Conservation (phyloP, 2,113 vertebrate species). For the Xenus cinereus region DNA sequence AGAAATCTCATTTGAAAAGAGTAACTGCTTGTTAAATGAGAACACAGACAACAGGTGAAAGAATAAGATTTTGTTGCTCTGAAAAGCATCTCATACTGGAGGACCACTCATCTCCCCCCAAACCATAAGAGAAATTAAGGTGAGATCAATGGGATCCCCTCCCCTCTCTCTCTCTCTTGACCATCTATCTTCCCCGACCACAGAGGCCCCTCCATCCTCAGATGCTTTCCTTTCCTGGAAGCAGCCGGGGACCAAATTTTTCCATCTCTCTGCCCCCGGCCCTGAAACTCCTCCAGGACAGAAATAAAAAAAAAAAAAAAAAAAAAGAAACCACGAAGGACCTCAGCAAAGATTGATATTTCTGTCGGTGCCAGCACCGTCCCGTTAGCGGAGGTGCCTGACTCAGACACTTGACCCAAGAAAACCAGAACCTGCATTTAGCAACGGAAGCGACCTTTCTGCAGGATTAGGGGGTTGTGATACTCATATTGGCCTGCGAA, state of each 20-base stretch:
- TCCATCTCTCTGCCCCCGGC: background rate
- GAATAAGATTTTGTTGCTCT: background rate
- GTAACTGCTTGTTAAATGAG: background rate
- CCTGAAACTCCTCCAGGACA: background rate
- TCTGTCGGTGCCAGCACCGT: background rate
- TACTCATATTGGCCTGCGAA: background rate
- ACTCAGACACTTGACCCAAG: background rate
- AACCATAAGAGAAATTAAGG: background rate
- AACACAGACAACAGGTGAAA: background rate
- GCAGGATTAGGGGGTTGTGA: background rate
- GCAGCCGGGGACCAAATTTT: background rate
- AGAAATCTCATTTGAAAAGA: background rate
- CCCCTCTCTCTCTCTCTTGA: background rate
- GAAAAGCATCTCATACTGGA: background rate
- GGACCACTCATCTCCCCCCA: background rate
- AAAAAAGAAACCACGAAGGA: background rate
- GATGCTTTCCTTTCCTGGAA: background rate
- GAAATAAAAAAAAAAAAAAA: background rate
- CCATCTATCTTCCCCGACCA: fast-evolving
- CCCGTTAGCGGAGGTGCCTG: background rate
- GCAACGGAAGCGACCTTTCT: background rate
- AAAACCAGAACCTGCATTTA: background rate
- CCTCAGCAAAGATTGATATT: background rate
- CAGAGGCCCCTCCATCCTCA: background rate
- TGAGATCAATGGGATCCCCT: background rate